phyloP scores from a whole-genome alignment of 2,888 invertebrate species.

The Papilio gigon region DNA sequence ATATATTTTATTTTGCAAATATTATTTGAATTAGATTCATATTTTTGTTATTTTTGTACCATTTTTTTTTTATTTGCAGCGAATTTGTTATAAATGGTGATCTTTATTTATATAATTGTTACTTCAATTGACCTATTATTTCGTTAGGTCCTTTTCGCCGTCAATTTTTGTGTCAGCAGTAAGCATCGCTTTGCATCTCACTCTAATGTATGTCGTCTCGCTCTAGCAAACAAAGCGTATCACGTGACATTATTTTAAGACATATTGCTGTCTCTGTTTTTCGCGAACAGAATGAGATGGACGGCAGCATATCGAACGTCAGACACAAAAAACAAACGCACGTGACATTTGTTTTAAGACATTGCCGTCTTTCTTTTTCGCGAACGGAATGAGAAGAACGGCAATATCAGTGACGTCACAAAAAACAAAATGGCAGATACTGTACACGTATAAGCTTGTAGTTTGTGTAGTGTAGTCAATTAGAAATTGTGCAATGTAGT shows the following conservation, averaged over 20 bases:
- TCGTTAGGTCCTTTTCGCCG: conserved; percentile 22
- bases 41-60: conserved; percentile 37
- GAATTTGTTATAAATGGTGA: conserved; percentile 28
- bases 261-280: neutral
- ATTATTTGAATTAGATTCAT: conserved; percentile 33
- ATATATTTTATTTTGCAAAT: conserved; percentile 5
- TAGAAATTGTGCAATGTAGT: conserved; percentile 78
- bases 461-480: conserved; percentile 50
- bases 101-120: conserved; percentile 33
- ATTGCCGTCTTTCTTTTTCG: neutral
- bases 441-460: conserved; percentile 32
- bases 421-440: conserved; percentile 4
- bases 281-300: neutral
- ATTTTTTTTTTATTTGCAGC: conserved; percentile 28
- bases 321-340: neutral
- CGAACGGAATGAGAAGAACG: neutral
- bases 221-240: neutral
- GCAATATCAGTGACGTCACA: neutral
- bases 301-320: neutral
- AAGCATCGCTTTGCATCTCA: neutral
- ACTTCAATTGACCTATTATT: conserved; percentile 11
- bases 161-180: neutral
- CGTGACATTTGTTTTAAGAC: neutral
- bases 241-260: neutral
- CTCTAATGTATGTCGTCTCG: neutral